phyloP scores from a whole-genome alignment of 1,140 invertebrate species.

The Periplaneta americana region DNA sequence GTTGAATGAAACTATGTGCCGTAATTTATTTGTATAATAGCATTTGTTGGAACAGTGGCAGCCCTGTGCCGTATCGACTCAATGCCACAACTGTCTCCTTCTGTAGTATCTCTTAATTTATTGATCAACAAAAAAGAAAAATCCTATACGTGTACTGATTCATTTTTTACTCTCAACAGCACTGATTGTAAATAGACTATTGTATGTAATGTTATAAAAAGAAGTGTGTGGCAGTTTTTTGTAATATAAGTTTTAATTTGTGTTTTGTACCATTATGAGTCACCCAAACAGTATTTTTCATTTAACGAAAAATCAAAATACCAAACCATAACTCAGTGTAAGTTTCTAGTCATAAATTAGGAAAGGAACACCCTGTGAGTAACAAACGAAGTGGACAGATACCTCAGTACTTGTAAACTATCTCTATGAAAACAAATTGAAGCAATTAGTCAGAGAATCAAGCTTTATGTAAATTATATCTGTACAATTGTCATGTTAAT shows the following conservation, averaged over 20 bases:
- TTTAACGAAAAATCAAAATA: slow-evolving; percentile 5
- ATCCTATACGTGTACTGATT: neutral
- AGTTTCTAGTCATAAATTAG: slow-evolving; percentile 11
- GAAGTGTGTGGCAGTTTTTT: neutral
- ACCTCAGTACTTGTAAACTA: slow-evolving; percentile 1
- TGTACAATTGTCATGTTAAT: neutral
- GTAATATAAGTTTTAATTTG: slow-evolving; percentile 8
- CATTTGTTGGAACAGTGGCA: neutral
- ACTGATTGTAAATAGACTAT: slow-evolving; percentile 15
- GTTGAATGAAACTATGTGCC: neutral
- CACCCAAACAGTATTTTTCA: slow-evolving; percentile 14
- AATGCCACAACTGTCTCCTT: neutral
- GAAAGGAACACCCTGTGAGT: neutral
- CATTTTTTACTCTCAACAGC: slow-evolving; percentile 9
- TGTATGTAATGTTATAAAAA: slow-evolving; percentile 10
- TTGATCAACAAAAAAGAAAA: neutral
- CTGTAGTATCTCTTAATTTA: neutral
- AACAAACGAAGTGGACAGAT: neutral
- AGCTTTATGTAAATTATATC: neutral
- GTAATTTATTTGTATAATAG: neutral
- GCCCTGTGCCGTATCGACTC: neutral
- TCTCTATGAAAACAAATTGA: neutral
- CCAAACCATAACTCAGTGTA: slow-evolving; percentile 1
- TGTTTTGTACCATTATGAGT: slow-evolving; percentile 1
- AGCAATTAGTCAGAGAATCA: neutral